These are phyloP conservation scores for Zygothrica quintamaculata DNA, from an alignment of 2,888 invertebrate genomes.

Conservation along the genomic window DNA sequence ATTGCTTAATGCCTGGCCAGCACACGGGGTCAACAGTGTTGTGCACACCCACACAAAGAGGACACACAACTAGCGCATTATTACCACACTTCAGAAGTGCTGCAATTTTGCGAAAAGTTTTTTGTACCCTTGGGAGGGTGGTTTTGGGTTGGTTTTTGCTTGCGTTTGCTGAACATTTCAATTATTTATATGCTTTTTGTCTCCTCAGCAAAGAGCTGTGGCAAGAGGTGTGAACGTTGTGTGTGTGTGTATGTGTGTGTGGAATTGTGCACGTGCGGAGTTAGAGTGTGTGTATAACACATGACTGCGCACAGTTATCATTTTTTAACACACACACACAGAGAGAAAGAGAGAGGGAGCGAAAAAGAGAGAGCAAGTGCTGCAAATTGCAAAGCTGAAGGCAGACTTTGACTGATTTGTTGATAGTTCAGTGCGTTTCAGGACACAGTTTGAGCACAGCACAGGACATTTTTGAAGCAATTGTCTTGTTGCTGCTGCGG, in stretches of 20 bases:
- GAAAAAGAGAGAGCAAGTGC: too few species aligned
- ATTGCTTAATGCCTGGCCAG: slow-evolving; percentile 71
- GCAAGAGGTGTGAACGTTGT: neutral
- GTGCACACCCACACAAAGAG: slow-evolving; percentile 31
- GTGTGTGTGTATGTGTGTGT: neutral
- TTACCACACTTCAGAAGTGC: slow-evolving; percentile 59
- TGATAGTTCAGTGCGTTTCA: slow-evolving; percentile 67
- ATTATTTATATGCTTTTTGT: slow-evolving; percentile 79
- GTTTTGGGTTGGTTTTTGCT: slow-evolving; percentile 22
- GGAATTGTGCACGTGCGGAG: slow-evolving; percentile 54
- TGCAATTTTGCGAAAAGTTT: slow-evolving; percentile 73
- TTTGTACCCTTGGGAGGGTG: slow-evolving; percentile 37
- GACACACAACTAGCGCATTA: slow-evolving; percentile 24
- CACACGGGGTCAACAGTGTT: slow-evolving; percentile 10
- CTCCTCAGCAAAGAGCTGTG: slow-evolving; percentile 26
- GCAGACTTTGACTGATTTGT: slow-evolving; percentile 73
- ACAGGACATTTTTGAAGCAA: too few species aligned
- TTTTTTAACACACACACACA: slow-evolving; percentile 53
- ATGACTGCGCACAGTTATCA: slow-evolving; percentile 74
- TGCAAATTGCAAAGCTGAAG: slow-evolving; percentile 55
- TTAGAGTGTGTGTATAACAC: slow-evolving; percentile 56
- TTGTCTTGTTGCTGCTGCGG: slow-evolving; percentile 19
- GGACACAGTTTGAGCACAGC: neutral
- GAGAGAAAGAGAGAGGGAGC: too few species aligned
- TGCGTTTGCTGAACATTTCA: slow-evolving; percentile 70